Base-by-base conservation (phyloP, 2,888 invertebrate species). In the Clanis bilineata region DNA sequence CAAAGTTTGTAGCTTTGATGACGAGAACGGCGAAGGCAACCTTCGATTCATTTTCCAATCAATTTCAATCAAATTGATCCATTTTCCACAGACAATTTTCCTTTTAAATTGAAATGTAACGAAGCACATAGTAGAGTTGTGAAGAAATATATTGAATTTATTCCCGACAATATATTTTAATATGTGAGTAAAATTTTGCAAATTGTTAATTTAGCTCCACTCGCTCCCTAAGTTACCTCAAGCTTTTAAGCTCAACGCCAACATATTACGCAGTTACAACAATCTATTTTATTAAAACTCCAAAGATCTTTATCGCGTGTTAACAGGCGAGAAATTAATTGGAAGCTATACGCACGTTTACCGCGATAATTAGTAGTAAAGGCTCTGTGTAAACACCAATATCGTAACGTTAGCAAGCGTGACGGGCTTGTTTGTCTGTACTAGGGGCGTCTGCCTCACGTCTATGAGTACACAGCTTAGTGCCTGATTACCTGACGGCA, bases 291-390 rank as follows among this genome's bases (percentile, higher is more conserved):
- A 82, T 82, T 80, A 82, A 80, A 82, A 81, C 68, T 64, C 63
- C 64, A 66, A 65, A 69, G 71, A 74, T 76, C 65, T 68, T 76
- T 80, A 82, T 80, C 77, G 66, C 56, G 62, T 67, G 70, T 68
- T 72, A 78, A 76, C 76, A 77, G 69, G 72, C 74, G 73, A 70
- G 75, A 79, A 82, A 85, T 83, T 85, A 82, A 88, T 86, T 80
- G 76, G 70, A 68, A 66, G 69, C 74, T 78, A 76, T 76, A 79
- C 76, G 78, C 73, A 72, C 73, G 74, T 77, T 79, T 74, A 76
- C 69, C 76, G 69, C 68, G 72, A 74, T 83, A 82, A 86, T 84
- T 80, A 80, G 77, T 75, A 69, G 73, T 72, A 68, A 67, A 78
- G 73, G 71, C 66, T 64, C 68, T 70, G 67, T 71, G 77, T 80